Percentiles rank a stretch among this genome's conserved stretches.
phyloP scores from a whole-genome alignment of 1,140 invertebrate species.

The Conus betulinus region DNA sequence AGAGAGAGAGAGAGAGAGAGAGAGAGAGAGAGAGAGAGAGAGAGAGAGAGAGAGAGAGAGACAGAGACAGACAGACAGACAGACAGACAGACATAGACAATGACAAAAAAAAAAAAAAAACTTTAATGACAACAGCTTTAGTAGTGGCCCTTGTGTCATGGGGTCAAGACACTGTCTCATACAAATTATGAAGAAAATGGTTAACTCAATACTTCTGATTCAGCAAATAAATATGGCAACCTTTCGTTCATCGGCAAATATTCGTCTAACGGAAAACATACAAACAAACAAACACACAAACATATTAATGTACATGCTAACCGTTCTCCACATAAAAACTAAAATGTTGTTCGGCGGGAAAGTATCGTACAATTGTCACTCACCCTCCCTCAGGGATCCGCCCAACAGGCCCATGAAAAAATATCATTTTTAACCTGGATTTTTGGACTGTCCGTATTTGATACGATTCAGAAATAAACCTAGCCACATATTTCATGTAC shows the following conservation, averaged over 20 bases:
- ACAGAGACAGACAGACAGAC: neutral
- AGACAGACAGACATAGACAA: neutral
- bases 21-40: slow-evolving; percentile 18
- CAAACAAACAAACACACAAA: slow-evolving; percentile 73
- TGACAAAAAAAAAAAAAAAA: neutral
- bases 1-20: slow-evolving; percentile 13
- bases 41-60: slow-evolving; percentile 16
- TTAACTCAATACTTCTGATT: neutral
- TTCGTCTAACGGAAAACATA: neutral
- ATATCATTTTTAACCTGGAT: too few species aligned
- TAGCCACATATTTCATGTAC: neutral
- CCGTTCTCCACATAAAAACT: neutral
- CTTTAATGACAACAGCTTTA: neutral
- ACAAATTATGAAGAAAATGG: neutral
- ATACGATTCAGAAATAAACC: neutral
- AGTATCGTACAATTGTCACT: neutral
- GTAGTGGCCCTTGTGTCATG: too few species aligned
- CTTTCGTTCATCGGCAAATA: neutral
- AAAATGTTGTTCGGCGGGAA: neutral
- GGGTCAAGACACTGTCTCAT: neutral
- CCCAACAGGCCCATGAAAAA: neutral
- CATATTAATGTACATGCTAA: slow-evolving; percentile 1
- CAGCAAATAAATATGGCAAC: neutral
- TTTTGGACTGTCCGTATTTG: too few species aligned
- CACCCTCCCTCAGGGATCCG: neutral